Percentiles rank a stretch among this genome's conserved stretches.
These are phyloP conservation scores for Prosopocoilus inquinatus DNA, from an alignment of 2,888 invertebrate genomes.

Conservation along the genomic window DNA sequence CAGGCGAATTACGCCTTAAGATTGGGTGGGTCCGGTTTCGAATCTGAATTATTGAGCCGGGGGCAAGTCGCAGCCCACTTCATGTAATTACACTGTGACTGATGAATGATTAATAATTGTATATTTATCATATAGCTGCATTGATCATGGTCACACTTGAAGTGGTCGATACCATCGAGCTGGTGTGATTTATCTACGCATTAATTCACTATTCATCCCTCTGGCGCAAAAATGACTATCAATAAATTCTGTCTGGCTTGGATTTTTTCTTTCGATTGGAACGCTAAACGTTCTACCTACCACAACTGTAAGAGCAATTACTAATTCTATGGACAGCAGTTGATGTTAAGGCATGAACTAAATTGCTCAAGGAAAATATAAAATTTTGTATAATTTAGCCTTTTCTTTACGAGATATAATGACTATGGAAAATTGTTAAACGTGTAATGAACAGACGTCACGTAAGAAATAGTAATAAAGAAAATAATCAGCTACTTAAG, in stretches of 20 bases:
- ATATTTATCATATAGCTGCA: conserved; percentile 46
- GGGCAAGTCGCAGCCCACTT: conserved; percentile 32
- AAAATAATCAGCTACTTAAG: too few species aligned
- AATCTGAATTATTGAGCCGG: conserved; percentile 28
- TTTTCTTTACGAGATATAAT: too few species aligned
- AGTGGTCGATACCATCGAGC: conserved; percentile 39
- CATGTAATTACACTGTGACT: conserved; percentile 47
- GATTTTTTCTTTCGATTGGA: conserved; percentile 20
- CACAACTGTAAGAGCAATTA: not conserved
- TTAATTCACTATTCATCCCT: conserved; percentile 45
- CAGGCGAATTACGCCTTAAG: conserved; percentile 1
- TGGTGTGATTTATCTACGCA: conserved; percentile 41
- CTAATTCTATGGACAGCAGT: too few species aligned
- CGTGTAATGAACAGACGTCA: too few species aligned
- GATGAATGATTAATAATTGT: conserved; percentile 49
- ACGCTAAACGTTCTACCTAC: conserved; percentile 19
- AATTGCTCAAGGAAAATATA: too few species aligned
- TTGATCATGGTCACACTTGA: conserved; percentile 45
- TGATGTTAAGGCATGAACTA: too few species aligned
- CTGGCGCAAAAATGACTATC: conserved; percentile 30
- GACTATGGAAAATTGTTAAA: too few species aligned
- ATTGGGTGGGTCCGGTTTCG: conserved; percentile 28
- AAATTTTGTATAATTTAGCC: too few species aligned
- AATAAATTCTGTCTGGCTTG: conserved; percentile 26
- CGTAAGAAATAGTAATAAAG: too few species aligned